These are phyloP conservation scores for Phoeniculus purpureus DNA, from an alignment of 2,797 vertebrate genomes.

Conservation along the genomic window DNA sequence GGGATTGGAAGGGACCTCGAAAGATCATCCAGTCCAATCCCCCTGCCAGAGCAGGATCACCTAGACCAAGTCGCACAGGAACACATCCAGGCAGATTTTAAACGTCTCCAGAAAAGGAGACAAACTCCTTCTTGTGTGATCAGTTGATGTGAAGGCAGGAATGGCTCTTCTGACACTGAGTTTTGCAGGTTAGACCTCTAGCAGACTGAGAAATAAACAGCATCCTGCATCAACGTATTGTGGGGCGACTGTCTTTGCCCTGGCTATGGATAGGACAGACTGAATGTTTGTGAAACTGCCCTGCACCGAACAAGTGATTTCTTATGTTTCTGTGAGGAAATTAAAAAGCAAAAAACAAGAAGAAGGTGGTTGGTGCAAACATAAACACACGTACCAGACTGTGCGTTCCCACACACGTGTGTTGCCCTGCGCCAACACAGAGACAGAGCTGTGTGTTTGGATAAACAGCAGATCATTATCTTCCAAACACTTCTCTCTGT, in stretches of 20 bases:
- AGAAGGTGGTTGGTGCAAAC: neutral
- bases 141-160: neutral
- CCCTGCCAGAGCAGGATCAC: too few species aligned
- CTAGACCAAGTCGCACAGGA: too few species aligned
- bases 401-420: neutral
- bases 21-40: too few species aligned
- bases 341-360: neutral
- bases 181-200: neutral
- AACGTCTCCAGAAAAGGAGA: too few species aligned
- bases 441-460: neutral
- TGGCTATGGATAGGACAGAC: neutral
- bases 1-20: too few species aligned
- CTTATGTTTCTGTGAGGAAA: neutral
- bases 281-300: neutral
- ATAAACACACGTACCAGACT: neutral
- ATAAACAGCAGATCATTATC: neutral
- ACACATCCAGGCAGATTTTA: too few species aligned
- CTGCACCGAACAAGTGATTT: neutral
- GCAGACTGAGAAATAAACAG: neutral
- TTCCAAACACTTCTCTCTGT: neutral
- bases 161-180: neutral
- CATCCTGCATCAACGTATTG: neutral
- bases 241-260: neutral
- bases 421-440: neutral
- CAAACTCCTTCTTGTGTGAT: neutral